These are phyloP conservation scores for Platyscapa corneri DNA, from an alignment of 1,140 invertebrate species.

Conservation along the genomic window DNA sequence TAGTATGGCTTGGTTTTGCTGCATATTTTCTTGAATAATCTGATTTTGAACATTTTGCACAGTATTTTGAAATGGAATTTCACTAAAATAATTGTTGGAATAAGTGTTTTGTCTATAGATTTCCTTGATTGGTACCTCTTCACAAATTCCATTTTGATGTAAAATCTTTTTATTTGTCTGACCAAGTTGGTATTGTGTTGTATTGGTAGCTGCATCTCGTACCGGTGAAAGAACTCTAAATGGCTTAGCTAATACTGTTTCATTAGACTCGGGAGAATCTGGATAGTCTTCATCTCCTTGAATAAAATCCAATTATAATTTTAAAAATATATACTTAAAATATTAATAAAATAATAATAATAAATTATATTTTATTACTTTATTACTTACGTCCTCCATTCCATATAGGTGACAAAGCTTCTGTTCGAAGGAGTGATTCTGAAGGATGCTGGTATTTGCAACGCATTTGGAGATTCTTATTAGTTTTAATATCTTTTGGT, in stretches of 20 bases:
- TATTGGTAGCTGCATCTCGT: slow-evolving; percentile 67
- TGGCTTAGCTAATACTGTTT: slow-evolving; percentile 69
- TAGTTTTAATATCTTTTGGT: slow-evolving; percentile 70
- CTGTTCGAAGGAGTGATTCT: slow-evolving; percentile 64
- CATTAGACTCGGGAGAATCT: slow-evolving; percentile 73
- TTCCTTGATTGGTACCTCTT: slow-evolving; percentile 61
- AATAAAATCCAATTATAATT: slow-evolving; percentile 27
- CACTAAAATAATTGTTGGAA: slow-evolving; percentile 58
- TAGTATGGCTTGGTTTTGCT: slow-evolving; percentile 65
- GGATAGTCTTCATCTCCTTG: slow-evolving; percentile 71
- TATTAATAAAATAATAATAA: not conserved
- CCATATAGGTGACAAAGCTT: slow-evolving; percentile 69
- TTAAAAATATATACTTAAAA: slow-evolving; percentile 1
- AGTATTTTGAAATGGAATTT: slow-evolving; percentile 67
- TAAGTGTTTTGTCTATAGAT: slow-evolving; percentile 56
- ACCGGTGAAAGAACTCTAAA: slow-evolving; percentile 69
- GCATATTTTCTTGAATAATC: slow-evolving; percentile 74
- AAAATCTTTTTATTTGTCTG: slow-evolving; percentile 54
- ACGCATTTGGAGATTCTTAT: slow-evolving; percentile 70
- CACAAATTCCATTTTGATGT: slow-evolving; percentile 56
- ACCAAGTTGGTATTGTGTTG: slow-evolving; percentile 60
- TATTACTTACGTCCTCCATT: slow-evolving; percentile 63
- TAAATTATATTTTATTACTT: slow-evolving; percentile 42
- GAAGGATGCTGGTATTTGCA: slow-evolving; percentile 66
- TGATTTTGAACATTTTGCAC: slow-evolving; percentile 74